Conservation (phyloP, 2,888 invertebrate genomes). For the Philhelius pedissequus region DNA sequence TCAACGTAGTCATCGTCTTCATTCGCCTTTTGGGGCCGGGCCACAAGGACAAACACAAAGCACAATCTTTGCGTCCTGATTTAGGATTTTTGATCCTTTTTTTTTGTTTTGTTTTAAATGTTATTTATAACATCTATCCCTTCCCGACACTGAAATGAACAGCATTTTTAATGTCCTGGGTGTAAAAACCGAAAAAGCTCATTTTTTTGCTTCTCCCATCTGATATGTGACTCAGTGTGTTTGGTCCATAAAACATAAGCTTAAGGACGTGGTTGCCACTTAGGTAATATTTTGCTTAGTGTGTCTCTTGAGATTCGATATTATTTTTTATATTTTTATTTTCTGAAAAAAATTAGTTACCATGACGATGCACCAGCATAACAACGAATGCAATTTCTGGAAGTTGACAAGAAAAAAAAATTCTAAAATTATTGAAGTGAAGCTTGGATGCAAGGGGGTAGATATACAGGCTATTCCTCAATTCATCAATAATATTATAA, state of each 20-base stretch:
- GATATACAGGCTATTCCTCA: too few species aligned
- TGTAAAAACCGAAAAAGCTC: neutral
- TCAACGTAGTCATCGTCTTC: too few species aligned
- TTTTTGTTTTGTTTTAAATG: slow-evolving; percentile 22
- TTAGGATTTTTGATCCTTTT: slow-evolving; percentile 32
- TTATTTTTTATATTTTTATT: neutral
- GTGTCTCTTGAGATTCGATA: neutral
- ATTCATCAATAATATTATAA: too few species aligned
- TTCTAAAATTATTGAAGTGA: too few species aligned
- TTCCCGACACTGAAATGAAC: slow-evolving; percentile 50
- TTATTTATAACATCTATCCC: slow-evolving; percentile 58
- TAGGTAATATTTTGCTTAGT: neutral
- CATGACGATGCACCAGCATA: neutral
- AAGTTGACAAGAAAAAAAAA: too few species aligned
- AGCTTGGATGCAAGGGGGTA: too few species aligned
- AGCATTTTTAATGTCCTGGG: slow-evolving; percentile 29
- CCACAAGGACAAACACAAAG: slow-evolving; percentile 32
- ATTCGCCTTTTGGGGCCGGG: neutral
- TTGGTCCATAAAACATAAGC: slow-evolving; percentile 1
- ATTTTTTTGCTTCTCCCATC: neutral
- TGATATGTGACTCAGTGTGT: neutral
- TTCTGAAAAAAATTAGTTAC: neutral
- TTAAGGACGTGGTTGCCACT: neutral
- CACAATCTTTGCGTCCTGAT: slow-evolving; percentile 45
- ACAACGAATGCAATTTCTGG: neutral